Base-by-base conservation (phyloP, 2,797 vertebrate genomes). In the Sparus aurata region DNA sequence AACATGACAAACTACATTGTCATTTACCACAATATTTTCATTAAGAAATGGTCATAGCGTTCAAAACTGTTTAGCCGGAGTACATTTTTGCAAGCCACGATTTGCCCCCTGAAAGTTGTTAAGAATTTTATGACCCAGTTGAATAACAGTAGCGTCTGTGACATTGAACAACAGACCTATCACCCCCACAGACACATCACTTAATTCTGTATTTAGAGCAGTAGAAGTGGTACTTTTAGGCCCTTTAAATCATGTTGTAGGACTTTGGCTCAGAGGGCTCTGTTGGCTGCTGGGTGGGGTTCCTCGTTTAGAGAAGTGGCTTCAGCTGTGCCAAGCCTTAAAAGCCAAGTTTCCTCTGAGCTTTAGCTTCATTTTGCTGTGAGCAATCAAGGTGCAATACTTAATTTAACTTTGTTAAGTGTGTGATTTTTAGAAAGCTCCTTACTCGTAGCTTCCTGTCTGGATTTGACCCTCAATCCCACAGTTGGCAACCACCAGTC, bases 321-420 rank as follows among this genome's bases (percentile, higher is more conserved):
- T 16, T 77, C 63, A 58, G 67, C 83, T 70, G 76, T 80, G 78
- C 73, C 80, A 85, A 79, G 55, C 76, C 73, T 73, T 79, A 84
- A 87, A 77, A 84, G 80, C 75, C 12, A 52, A 1, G 12, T 63
- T 73, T 59, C 54, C 57, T 60, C 74, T 17, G n/a, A 47, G 60
- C 12, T 3, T 41, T 57, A 23, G 43, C 16, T 20, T 72, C 16
- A n/a, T 59, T 69, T 64, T 25, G 38, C 0, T 25, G 10, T 49
- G 25, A 49, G 57, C 12, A 25, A 46, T 46, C n/a, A 55, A 5
- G 27, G 52, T 0, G 9, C 55, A 73, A 55, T 16, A 38, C 41
- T 69, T 38, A 18, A 17, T 71, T 61, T 46, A 13, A 47, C 57
- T 80, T 61, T 61, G 17, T 66, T 59, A 46, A 46, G 25, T 47